Conservation (phyloP, 2,888 invertebrate genomes). For the Hirudinaria manillensis region DNA sequence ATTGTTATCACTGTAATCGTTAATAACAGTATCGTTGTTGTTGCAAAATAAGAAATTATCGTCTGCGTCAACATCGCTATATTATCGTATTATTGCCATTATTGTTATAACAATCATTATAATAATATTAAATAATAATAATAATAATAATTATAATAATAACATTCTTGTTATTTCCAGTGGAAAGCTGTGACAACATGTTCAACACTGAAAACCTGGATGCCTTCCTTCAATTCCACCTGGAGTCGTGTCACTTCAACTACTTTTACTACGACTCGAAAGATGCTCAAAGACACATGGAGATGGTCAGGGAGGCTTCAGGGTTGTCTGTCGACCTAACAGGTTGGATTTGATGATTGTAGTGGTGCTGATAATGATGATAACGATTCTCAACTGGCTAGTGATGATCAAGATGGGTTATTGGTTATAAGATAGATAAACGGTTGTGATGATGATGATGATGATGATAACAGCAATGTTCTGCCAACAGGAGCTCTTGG, state of each 20-base stretch:
- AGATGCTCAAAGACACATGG: conserved; percentile 66
- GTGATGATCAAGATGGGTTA: too few relatives aligned
- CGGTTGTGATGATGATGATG: background rate
- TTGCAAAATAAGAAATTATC: too few relatives aligned
- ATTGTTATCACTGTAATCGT: too few relatives aligned
- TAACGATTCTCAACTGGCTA: too few relatives aligned
- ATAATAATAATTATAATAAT: too few relatives aligned
- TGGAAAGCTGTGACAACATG: background rate
- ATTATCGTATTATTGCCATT: too few relatives aligned
- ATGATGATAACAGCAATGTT: background rate
- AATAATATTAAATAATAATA: too few relatives aligned
- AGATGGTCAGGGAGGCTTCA: conserved; percentile 62
- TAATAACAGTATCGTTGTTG: background rate
- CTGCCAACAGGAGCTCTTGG: conserved; percentile 65
- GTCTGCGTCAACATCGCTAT: too few relatives aligned
- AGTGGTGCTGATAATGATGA: background rate
- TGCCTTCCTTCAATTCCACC: conserved; percentile 39
- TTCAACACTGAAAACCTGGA: background rate
- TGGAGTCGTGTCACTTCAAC: conserved; percentile 65
- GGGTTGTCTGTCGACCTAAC: conserved; percentile 67
- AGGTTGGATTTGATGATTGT: too few relatives aligned
- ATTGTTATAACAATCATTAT: too few relatives aligned
- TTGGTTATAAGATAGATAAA: too few relatives aligned
- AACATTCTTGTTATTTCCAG: too few relatives aligned
- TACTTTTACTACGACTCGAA: conserved; percentile 69